A percentile compares a stretch with the other conserved stretches of the same genome.
Evolutionary conservation across 2,797 vertebrate species (phyloP).

Genomic region (Thripadectes ignobilis): DNA sequence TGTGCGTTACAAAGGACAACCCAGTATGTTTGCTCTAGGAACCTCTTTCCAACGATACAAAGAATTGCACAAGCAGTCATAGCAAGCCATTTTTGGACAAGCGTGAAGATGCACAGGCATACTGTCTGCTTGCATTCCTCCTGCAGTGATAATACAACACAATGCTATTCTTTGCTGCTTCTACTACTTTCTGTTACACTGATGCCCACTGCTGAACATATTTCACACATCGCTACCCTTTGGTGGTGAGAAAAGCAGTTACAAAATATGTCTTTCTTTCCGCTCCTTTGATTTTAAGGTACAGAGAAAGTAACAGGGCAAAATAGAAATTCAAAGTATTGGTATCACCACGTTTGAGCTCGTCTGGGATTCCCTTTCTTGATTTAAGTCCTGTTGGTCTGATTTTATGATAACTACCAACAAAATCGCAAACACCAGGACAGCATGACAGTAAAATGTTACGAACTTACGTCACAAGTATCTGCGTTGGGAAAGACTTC

Average conservation of each 20-base stretch:
- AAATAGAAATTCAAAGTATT: neutral
- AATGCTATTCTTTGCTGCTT: neutral
- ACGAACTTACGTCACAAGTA: neutral
- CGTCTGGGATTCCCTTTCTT: neutral
- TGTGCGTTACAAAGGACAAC: neutral
- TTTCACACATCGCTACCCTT: neutral
- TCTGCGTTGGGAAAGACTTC: no score
- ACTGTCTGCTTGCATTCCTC: neutral
- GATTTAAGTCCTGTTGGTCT: neutral
- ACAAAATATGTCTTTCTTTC: neutral
- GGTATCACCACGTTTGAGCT: neutral
- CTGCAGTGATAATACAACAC: neutral
- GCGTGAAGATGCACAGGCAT: accelerated
- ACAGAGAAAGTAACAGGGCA: neutral
- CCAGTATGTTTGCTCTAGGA: neutral
- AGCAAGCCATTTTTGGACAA: neutral
- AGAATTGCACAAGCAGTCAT: neutral
- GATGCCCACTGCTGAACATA: neutral
- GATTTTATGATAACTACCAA: neutral
- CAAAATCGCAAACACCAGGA: neutral
- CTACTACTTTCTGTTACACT: neutral
- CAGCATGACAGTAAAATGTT: neutral
- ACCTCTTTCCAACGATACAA: neutral
- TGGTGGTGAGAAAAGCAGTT: neutral
- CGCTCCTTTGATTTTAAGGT: neutral